phyloP scores from a whole-genome alignment of 2,113 vertebrate genomes.

The Psettodes erumei region DNA sequence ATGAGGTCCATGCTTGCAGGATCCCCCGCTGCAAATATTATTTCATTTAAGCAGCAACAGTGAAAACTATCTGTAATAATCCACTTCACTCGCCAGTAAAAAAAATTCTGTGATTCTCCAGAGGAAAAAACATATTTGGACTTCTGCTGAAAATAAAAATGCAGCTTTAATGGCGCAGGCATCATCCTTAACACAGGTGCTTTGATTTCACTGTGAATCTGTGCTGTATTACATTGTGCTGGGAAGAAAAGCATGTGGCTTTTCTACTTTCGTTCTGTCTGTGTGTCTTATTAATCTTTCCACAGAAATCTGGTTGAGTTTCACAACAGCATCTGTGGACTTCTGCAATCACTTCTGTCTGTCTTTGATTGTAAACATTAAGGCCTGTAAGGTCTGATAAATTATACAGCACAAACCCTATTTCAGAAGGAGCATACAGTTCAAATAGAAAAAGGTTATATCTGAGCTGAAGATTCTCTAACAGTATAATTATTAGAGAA shows the following conservation, averaged over 20 bases:
- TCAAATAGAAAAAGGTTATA: slow-evolving; percentile 65
- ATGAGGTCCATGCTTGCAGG: neutral
- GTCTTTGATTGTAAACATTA: slow-evolving; percentile 18
- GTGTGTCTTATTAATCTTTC: neutral
- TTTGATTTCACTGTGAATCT: neutral
- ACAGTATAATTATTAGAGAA: slow-evolving; percentile 62
- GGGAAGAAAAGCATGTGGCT: neutral
- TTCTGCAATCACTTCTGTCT: neutral
- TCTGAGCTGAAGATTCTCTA: slow-evolving; percentile 42
- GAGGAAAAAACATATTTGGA: neutral
- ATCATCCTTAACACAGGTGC: neutral
- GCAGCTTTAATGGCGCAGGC: neutral
- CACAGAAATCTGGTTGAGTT: neutral
- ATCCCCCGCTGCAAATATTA: neutral
- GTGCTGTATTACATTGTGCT: neutral
- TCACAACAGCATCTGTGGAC: slow-evolving; percentile 2
- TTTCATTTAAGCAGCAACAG: neutral
- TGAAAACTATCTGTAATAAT: neutral
- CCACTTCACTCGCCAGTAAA: neutral
- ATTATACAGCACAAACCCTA: slow-evolving; percentile 38
- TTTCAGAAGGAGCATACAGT: slow-evolving; percentile 33
- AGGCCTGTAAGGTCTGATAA: slow-evolving; percentile 29
- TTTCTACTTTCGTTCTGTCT: neutral
- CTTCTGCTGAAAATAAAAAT: neutral
- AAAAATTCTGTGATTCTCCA: neutral